Base-by-base conservation (phyloP, 2,888 invertebrate species). In the Drosophila prostipennis region DNA sequence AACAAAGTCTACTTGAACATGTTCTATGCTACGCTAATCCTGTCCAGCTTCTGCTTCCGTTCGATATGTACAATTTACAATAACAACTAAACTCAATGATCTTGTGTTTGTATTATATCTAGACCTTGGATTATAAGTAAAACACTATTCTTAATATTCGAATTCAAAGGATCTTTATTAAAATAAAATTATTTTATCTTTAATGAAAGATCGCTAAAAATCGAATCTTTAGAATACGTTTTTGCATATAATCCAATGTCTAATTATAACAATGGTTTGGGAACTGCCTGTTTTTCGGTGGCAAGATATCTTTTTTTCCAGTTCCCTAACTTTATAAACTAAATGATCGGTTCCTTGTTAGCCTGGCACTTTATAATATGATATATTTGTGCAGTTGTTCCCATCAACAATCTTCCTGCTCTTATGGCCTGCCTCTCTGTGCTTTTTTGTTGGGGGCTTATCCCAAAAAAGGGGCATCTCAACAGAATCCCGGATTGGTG, bases 401-500 rank as follows among this genome's bases (percentile, higher is more conserved):
- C 26, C 26, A 5, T 26, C 26, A 26, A 26, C 26, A 79, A 56
- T 68, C 59, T 80, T 72, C 74, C 67, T 81, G 55, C 52, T 52
- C 57, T 51, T 80, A 87, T 80, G 84, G 87, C 85, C 80, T 88
- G 87, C 85, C 80, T 88, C 88, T 88, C 88, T 79, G 76, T 86
- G 86, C 77, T 83, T 67, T 54, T 34, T 39, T 42, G 26, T 29
- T 29, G 0, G 46, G 36, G 53, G 13, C 16, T 42, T 7, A n/a
- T 10, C 11, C 48, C 48, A 16, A 14, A 6, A 14, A 48, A 13
- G 48, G n/a, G 34, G 2, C 29, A 6, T 6, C 43, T 80, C 93
- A 96, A 92, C 96, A 97, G 91, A 98, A 98, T 32, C 97, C 98
- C 72, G 98, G 98, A 92, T 98, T 98, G 2, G 98, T 98, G 90